Evolutionary conservation across 2,113 vertebrate genomes (phyloP), one percentile per base, ranked within the genome.

Genomic region (Hippocampus comes): DNA sequence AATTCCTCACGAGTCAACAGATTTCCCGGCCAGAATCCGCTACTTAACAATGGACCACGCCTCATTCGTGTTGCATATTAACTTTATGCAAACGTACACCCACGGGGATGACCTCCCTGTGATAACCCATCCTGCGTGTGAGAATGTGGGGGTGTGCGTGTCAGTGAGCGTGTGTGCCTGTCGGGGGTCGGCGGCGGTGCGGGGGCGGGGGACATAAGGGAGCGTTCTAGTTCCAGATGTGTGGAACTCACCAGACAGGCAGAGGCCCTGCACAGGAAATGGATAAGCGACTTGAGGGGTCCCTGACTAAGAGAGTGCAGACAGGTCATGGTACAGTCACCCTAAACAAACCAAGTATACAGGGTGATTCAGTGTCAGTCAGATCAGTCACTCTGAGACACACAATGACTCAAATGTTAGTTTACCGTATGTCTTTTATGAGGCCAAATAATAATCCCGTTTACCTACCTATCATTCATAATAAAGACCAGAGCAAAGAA

Each of bases 191-290:
- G 10, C 34, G 34, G 5, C 5, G 34, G 34, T 38, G 48, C 3
- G 15, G 15, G 21, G 14, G 23, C 9, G 30, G 53, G 68, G 70
- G 51, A 11, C 2, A 43, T 15, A 14, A 65, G 63, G 61, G 68
- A 65, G 76, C 48, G 66, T 63, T 70, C 69, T 72, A 64, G 56
- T 49, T 81, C 66, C 82, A 87, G 81, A 89, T 85, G 84, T 71
- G 51, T 42, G 41, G 57, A 64, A 72, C 73, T 79, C 74, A 64
- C 75, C 79, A 78, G 71, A 78, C 55, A n/a, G 67, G 46, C 48
- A 60, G 77, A 73, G 82, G 73, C 78, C 83, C 77, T 0, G 74
- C 34, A 72, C 78, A 83, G 87, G 84, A 87, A 89, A 53, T 2
- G 41, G 72, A 82, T 71, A 74, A 76, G 78, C 75, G 74, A 78